Base-by-base conservation (phyloP, 2,888 invertebrate genomes). In the Yponomeuta plumbellus region DNA sequence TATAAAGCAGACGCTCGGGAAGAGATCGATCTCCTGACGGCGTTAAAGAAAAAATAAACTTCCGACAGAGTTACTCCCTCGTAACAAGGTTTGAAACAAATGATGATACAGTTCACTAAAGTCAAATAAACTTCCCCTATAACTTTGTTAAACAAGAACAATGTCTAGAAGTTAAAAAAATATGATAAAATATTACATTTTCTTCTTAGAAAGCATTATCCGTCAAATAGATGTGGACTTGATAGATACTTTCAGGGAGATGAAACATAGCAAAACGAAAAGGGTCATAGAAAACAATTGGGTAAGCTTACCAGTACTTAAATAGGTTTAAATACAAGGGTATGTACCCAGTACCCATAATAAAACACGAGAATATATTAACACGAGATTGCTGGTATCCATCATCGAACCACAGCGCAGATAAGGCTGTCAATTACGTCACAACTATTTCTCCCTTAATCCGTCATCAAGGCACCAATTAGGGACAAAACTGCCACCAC, bases 391-490 rank as follows among this genome's bases (percentile, higher is more conserved):
- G 65, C 62, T 63, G 74, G 80, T 75, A 82, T 81, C 79, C 83
- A 84, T 86, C 85, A 85, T 73, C 70, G 76, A 79, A 80, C 84
- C 81, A 74, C 78, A 70, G 80, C 81, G 84, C 80, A 80, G 84
- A 89, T 88, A 86, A 83, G 76, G 77, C 83, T 88, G 89, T 88
- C 89, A 89, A 89, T 90, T 89, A 88, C 84, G 86, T 85, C 86
- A 86, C 83, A 75, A 80, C 80, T 83, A 77, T 76, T 72, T 82
- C 81, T 75, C 78, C 83, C 84, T 84, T 86, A 85, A 88, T 90
- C 83, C 85, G 86, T 89, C 90, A 90, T 88, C 86, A 84, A 83
- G 86, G 86, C 85, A 85, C 85, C 85, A 89, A 89, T 88, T 89
- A 88, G 82, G 83, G 76, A 75, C 77, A 79, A 81, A 86, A 80